Evolutionary conservation across 2,888 invertebrate species (phyloP).

Genomic region (Creontiades dilutus): DNA sequence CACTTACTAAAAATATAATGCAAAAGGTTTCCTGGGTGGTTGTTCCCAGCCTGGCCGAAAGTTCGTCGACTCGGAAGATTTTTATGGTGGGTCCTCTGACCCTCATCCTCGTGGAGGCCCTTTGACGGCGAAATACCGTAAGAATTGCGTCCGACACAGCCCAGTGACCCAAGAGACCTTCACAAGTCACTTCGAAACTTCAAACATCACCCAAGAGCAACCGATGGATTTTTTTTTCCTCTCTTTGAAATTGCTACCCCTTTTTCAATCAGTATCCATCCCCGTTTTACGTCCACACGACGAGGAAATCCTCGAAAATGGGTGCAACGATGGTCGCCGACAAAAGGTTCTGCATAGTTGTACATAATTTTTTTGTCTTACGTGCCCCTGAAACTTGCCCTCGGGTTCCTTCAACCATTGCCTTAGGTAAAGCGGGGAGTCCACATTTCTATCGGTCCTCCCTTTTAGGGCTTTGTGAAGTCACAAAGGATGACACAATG

Average conservation of each 20-base stretch:
- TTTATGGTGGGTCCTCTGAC: conserved; percentile 15
- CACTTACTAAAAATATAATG: conserved; percentile 21
- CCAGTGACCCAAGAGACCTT: conserved; percentile 28
- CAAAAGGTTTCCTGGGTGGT: not conserved
- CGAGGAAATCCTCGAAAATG: not conserved
- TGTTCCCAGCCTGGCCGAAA: not conserved
- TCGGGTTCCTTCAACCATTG: not conserved
- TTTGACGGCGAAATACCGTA: conserved; percentile 14
- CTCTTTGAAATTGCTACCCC: not conserved
- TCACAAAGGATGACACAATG: not conserved
- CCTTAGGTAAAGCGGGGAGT: not conserved
- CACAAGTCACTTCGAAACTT: conserved; percentile 2
- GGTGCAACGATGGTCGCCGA: not conserved
- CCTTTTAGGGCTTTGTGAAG: conserved; percentile 20
- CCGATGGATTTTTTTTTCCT: not conserved
- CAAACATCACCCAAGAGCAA: not conserved
- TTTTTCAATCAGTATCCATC: not conserved
- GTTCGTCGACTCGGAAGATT: conserved; percentile 30
- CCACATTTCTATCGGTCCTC: not conserved
- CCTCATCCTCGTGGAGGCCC: not conserved
- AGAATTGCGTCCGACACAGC: conserved; percentile 24
- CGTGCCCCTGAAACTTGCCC: not conserved
- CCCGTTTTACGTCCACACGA: not conserved
- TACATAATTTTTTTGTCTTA: not conserved
- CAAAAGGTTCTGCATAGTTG: not conserved